Evolutionary conservation across 2,888 invertebrate genomes (phyloP).

Genomic region (Machimus atricapillus): DNA sequence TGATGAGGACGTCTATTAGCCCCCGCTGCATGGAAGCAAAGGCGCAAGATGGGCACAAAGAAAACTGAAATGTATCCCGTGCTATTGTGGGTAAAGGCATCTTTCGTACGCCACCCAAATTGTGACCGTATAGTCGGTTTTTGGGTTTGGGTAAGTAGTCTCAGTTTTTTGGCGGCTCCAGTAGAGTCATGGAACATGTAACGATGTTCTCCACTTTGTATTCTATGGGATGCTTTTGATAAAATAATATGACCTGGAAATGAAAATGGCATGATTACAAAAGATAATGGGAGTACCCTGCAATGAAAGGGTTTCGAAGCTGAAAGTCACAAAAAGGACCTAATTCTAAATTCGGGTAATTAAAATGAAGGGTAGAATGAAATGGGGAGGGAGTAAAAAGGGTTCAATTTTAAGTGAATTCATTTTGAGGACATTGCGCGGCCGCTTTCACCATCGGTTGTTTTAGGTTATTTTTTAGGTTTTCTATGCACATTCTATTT

Average conservation of each 20-base stretch:
- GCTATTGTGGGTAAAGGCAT: not conserved
- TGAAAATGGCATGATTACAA: not conserved
- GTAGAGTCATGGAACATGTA: not conserved
- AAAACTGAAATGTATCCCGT: not conserved
- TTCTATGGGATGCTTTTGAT: not conserved
- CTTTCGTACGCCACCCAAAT: not conserved
- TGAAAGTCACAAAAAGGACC: not conserved
- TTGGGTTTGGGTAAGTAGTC: not conserved
- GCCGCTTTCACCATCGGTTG: not conserved
- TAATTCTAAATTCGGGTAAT: not conserved
- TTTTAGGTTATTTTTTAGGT: not conserved
- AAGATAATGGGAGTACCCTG: not conserved
- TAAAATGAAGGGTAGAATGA: not conserved
- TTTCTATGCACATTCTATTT: not conserved
- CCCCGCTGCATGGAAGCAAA: not conserved
- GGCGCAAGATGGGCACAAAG: not conserved
- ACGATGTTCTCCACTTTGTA: not conserved
- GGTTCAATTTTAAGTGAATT: too few species aligned
- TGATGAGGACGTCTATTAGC: slow-evolving; percentile 14
- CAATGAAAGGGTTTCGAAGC: not conserved
- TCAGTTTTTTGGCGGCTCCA: not conserved
- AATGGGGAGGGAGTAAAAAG: not conserved
- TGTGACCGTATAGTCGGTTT: not conserved
- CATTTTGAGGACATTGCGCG: not conserved
- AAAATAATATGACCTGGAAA: not conserved